phyloP scores from a whole-genome alignment of 2,888 invertebrate species.

The Pachycephus smyrnensis region DNA sequence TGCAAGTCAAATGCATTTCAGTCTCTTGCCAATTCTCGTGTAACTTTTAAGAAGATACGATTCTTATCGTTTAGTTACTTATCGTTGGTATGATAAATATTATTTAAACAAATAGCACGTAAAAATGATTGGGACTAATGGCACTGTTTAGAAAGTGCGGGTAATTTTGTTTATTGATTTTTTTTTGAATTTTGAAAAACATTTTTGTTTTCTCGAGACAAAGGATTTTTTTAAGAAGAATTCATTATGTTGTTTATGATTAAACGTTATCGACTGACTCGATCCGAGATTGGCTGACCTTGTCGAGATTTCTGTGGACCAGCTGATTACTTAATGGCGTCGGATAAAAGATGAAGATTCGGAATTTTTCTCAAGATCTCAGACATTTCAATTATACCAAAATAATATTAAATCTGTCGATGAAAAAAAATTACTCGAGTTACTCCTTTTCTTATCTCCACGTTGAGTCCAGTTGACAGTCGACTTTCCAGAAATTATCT shows the following conservation, averaged over 20 bases:
- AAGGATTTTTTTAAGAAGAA: too few species aligned
- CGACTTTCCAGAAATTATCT: background rate
- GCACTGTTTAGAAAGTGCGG: too few species aligned
- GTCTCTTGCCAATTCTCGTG: conserved; percentile 4
- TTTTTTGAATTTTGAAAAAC: too few species aligned
- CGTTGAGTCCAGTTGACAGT: background rate
- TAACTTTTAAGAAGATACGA: background rate
- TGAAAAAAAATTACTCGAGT: background rate
- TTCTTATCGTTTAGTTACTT: background rate
- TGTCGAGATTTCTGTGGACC: background rate
- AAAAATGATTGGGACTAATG: too few species aligned
- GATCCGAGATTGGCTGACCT: too few species aligned
- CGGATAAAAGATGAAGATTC: background rate
- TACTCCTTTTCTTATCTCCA: background rate
- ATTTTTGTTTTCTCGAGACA: too few species aligned
- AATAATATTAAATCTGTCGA: background rate
- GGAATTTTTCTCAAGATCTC: background rate
- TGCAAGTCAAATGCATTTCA: conserved; percentile 29
- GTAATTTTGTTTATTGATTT: too few species aligned
- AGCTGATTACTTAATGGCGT: background rate
- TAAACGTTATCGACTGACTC: too few species aligned
- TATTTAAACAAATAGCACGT: too few species aligned
- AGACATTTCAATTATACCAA: background rate
- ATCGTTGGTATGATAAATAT: too few species aligned
- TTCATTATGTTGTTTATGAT: too few species aligned